These are phyloP conservation scores for Strongylocentrotus purpuratus DNA, from an alignment of 35 echinoderm and acorn worm genomes.

Conservation along the genomic window DNA sequence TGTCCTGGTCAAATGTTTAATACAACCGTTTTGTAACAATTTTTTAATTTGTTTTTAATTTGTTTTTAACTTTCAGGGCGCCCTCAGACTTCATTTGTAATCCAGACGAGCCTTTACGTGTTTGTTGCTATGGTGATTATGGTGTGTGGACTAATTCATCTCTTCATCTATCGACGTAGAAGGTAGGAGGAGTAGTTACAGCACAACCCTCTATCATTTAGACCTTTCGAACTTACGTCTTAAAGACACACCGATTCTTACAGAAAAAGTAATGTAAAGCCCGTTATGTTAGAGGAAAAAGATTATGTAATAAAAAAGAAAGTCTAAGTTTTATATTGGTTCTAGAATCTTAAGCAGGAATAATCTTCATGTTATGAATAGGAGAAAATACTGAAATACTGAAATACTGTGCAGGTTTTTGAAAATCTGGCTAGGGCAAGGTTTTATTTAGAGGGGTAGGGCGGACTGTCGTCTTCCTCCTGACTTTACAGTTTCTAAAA, in stretches of 20 bases:
- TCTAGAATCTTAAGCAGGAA: too few relatives aligned
- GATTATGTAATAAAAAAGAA: too few relatives aligned
- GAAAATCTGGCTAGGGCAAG: too few relatives aligned
- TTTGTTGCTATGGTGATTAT: constrained; percentile 37
- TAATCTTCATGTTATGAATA: too few relatives aligned
- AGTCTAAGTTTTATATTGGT: too few relatives aligned
- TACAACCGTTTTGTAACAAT: background rate
- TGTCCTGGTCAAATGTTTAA: background rate
- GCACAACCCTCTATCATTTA: background rate
- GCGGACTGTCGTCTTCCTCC: too few relatives aligned
- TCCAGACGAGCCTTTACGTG: constrained; percentile 49
- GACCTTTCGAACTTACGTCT: background rate
- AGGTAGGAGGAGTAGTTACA: constrained; percentile 34
- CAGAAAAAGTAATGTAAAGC: background rate
- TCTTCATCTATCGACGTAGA: constrained; percentile 46
- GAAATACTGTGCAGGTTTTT: too few relatives aligned
- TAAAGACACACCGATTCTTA: background rate
- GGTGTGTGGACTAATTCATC: constrained; percentile 34
- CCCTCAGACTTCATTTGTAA: background rate
- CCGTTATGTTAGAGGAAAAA: too few relatives aligned
- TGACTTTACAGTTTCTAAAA: too few relatives aligned
- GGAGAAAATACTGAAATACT: too few relatives aligned
- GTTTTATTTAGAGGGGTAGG: too few relatives aligned
- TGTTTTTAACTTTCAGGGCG: background rate
- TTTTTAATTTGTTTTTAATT: background rate